Evolutionary conservation across 2,113 vertebrate genomes (phyloP).

Genomic region (Halcyon malimbica): DNA sequence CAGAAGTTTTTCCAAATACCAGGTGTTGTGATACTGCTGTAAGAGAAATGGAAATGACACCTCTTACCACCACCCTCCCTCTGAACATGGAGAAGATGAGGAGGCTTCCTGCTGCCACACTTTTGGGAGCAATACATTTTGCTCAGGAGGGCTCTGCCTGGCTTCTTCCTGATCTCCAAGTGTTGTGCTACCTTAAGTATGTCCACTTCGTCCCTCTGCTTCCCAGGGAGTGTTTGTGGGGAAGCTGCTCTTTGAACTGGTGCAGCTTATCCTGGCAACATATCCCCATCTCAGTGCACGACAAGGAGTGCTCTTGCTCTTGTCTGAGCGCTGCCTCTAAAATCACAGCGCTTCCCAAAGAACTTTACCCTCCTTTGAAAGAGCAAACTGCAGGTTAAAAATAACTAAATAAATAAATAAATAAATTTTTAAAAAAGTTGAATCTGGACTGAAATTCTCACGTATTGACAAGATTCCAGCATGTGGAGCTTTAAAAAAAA

Average conservation of each 20-base stretch:
- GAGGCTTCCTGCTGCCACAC: not conserved
- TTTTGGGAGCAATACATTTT: fast-evolving
- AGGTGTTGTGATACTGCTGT: not conserved
- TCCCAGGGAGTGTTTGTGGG: not conserved
- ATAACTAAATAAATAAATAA: not conserved
- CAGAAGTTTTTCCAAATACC: not conserved
- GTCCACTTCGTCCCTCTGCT: not conserved
- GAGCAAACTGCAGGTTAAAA: not conserved
- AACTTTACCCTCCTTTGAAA: not conserved
- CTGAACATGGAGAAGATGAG: too few relatives aligned
- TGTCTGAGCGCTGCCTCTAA: fast-evolving
- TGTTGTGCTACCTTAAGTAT: fast-evolving
- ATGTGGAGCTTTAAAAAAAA: not conserved
- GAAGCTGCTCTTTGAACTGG: not conserved
- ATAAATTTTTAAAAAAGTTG: fast-evolving
- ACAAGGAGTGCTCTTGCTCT: not conserved
- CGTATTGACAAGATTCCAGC: not conserved
- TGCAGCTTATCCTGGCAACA: not conserved
- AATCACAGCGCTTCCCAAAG: not conserved
- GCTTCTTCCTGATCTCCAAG: not conserved
- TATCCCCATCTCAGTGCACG: not conserved
- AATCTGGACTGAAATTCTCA: not conserved
- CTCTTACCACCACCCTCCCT: not conserved
- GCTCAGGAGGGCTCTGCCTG: not conserved
- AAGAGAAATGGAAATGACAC: not conserved